Base-by-base conservation (phyloP, 2,113 vertebrate species). In the Haemorhous mexicanus region DNA sequence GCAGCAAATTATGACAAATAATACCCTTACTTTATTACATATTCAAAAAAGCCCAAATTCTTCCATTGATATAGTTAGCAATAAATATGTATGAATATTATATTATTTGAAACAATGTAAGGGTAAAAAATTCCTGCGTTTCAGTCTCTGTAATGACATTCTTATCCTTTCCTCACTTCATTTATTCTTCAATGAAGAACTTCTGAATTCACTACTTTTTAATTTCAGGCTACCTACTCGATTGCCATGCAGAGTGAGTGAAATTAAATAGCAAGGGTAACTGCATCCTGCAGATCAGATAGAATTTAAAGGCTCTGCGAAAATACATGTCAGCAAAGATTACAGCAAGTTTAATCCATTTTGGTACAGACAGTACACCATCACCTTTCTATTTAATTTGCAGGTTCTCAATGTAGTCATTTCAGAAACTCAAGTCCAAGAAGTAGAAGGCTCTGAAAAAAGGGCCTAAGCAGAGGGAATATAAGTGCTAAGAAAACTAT, bases 361-460 rank as follows among this genome's bases (percentile, higher is more conserved):
- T 93, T 75, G 58, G 43, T 58, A 69, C 50, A 79, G 61, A 44
- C 35, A 69, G 61, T 52, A 56, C 43, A 66, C 64, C 62, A 62
- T 49, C 59, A 91, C 43, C 43, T 80, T 88, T 62, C 81, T 55
- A 41, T 88, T 91, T 95, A 93, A 86, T 85, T 90, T 93, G 5
- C 30, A 69, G 30, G 10, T 74, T 87, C 32, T 85, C 70, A 47
- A 6, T 87, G 83, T 85, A 90, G 32, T 33, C 1, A 55, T 30
- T 79, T 77, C 55, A 90, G 50, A 95, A 93, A 85, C 52, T 83
- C 19, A 66, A 85, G 46, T 88, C 39, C 26, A 63, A 69, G n/a
- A 63, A 52, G 11, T 67, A 47, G 52, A 89, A 89, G 70, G 15
- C 12, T 62, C 15, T 83, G 52, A 62, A 68, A 66, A 24, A 63